A percentile compares a stretch with the other conserved stretches of the same genome.
phyloP scores from a whole-genome alignment of 2,888 invertebrate genomes.

The Andrena bucephala region DNA sequence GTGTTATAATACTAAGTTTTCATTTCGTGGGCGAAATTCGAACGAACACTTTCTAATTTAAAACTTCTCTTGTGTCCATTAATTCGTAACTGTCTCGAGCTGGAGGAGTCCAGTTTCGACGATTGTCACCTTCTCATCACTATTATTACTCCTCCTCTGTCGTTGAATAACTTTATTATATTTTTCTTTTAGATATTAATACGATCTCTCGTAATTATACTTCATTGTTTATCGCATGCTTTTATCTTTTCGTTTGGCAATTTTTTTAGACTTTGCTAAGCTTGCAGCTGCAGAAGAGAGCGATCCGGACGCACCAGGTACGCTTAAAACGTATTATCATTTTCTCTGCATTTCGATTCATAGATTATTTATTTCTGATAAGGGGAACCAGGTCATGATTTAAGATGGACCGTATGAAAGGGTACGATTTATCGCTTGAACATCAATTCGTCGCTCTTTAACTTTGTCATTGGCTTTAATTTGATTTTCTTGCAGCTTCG shows the following conservation, averaged over 20 bases:
- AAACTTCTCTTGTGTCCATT: conserved; percentile 26
- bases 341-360: not conserved
- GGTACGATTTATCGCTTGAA: not conserved
- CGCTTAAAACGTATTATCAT: conserved; percentile 54
- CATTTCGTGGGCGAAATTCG: not conserved
- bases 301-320: conserved; percentile 81
- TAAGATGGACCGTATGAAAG: not conserved
- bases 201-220: conserved; percentile 53
- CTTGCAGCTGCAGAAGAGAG: conserved; percentile 81
- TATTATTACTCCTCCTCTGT: not conserved
- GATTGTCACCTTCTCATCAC: conserved; percentile 1
- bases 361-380: not conserved
- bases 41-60: conserved; percentile 34
- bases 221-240: conserved; percentile 79
- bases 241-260: conserved; percentile 82
- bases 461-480: not conserved
- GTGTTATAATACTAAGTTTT: conserved; percentile 21
- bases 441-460: not conserved
- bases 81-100: conserved; percentile 20
- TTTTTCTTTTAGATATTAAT: conserved; percentile 56
- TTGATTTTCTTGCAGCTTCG: conserved; percentile 1
- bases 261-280: conserved; percentile 84
- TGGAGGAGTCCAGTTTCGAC: not conserved
- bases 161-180: conserved; percentile 38
- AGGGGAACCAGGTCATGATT: not conserved